Evolutionary conservation across 2,797 vertebrate species (phyloP).

Genomic region (Atherinosoma microstoma): DNA sequence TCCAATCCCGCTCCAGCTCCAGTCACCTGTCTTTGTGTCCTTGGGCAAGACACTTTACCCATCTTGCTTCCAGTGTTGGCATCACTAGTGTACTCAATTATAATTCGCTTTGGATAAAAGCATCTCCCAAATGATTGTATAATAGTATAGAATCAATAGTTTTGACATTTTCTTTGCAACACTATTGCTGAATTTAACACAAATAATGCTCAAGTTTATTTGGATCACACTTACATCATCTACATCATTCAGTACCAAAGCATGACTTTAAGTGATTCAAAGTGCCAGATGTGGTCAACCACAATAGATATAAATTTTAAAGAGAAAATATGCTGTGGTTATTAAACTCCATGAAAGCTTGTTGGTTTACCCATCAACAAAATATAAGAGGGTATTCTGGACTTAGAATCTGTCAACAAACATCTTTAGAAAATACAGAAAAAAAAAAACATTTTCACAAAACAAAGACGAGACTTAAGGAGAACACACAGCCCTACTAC

Average conservation of each 20-base stretch:
- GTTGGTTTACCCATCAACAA: conserved; percentile 22
- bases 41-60: no score
- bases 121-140: no score
- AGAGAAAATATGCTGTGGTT: neutral
- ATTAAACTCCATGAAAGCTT: neutral
- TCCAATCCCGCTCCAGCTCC: no score
- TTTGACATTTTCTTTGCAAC: no score
- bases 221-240: neutral
- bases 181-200: no score
- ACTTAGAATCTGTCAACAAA: conserved; percentile 41
- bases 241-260: neutral
- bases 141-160: no score
- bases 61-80: no score
- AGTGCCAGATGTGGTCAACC: no score
- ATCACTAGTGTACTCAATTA: no score
- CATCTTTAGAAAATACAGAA: conserved; percentile 41
- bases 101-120: no score
- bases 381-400: conserved; percentile 5
- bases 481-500: conserved; percentile 10
- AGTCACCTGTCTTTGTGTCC: no score
- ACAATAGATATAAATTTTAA: neutral
- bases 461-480: conserved; percentile 34
- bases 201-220: neutral
- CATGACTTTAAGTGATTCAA: neutral
- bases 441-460: conserved; percentile 31